These are phyloP conservation scores for Drosophila neocordata DNA, from an alignment of 1,140 invertebrate genomes.

Conservation along the genomic window DNA sequence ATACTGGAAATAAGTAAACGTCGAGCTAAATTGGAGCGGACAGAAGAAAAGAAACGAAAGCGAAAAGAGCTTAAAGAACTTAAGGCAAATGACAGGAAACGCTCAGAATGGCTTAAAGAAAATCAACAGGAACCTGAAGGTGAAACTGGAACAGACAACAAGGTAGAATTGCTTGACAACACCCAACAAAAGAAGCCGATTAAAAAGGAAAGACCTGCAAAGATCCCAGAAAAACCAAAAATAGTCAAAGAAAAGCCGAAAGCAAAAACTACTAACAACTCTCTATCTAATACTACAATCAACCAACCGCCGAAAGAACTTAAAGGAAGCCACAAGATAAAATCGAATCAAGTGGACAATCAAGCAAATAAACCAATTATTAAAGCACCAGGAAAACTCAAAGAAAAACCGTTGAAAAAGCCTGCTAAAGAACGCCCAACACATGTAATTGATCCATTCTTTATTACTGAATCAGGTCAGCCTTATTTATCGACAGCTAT, in stretches of 20 bases:
- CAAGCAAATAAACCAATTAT: background rate
- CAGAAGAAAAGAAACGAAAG: slow-evolving; percentile 56
- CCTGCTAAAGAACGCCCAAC: slow-evolving; percentile 46
- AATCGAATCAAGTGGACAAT: background rate
- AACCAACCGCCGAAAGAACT: background rate
- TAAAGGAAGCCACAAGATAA: background rate
- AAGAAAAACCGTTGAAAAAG: slow-evolving; percentile 15
- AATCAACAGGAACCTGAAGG: slow-evolving; percentile 32
- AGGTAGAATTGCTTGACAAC: background rate
- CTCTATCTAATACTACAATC: background rate
- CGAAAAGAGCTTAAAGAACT: slow-evolving; percentile 66
- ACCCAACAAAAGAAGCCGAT: background rate
- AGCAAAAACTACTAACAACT: background rate
- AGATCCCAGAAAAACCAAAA: background rate
- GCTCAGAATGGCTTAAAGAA: slow-evolving; percentile 67
- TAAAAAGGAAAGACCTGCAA: background rate
- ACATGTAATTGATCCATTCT: slow-evolving; percentile 84
- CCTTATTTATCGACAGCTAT: slow-evolving; percentile 85
- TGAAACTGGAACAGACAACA: background rate
- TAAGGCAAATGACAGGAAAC: slow-evolving; percentile 56
- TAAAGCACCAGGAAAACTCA: slow-evolving; percentile 8
- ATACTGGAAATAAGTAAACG: slow-evolving; percentile 71
- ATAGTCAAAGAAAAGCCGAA: background rate
- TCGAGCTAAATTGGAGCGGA: slow-evolving; percentile 51
- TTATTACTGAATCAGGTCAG: slow-evolving; percentile 84